Base-by-base conservation (phyloP, 2,888 invertebrate species). In the Sesamia inferens region DNA sequence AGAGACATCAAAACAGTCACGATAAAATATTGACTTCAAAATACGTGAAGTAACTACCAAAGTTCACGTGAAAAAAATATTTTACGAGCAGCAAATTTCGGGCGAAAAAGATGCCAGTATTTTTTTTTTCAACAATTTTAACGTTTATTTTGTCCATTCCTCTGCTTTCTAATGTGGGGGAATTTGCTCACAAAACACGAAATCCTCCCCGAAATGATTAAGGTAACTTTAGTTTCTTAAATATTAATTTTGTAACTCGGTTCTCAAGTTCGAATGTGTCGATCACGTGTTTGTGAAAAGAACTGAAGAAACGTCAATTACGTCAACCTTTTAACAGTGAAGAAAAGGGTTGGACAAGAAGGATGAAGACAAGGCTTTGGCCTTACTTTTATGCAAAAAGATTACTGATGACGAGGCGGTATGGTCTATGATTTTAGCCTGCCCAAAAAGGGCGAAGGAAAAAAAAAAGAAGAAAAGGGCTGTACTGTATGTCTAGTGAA, bases 191-290 rank as follows among this genome's bases (percentile, higher is more conserved):
- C 44, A 6, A 16, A 31, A 51, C 13, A 66, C 19, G 7, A 58
- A 22, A 63, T 71, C 19, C 22, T 10, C 22, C 14, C 47, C 63
- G 11, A 57, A 71, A 71, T 14, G 7, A 39, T 59, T 47, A 24
- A 59, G 2, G 4, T 24, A 24, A 39, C 6, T 22, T 65, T 16
- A 19, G 7, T 10, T 24, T 42, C 22, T 66, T 66, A 5, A 73
- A 42, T 57, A 74, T 57, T 58, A 14, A 72, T 57, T 44, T 55
- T 62, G 11, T 62, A 72, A 62, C 31, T 42, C n/a, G 47, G 54
- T 54, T 47, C 74, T 5, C 11, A 67, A 47, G 39, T 68, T 48
- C 11, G 22, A 61, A n/a, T 63, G 10, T 24, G 11, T 11, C 19
- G 22, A 2, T 13, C 55, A 16, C 42, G 19, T 10, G 13, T 57